Base-by-base conservation (phyloP, 2,113 vertebrate genomes). In the Stigmatopora argus region DNA sequence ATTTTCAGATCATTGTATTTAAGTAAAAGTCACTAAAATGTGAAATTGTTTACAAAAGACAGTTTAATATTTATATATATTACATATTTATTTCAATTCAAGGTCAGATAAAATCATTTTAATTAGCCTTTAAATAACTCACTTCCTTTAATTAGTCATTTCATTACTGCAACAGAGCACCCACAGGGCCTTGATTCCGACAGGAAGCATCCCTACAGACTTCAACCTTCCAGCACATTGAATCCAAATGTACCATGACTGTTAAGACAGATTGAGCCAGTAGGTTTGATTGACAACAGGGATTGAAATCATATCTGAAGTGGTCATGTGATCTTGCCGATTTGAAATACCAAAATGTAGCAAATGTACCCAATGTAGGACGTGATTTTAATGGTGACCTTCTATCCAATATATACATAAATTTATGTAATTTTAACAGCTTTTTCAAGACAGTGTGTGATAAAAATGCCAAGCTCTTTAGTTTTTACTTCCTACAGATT, bases 241-340 rank as follows among this genome's bases (percentile, higher is more conserved):
- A 63, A 66, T 46, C 47, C 23, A 59, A 55, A 66, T 63, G 53
- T 58, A 26, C 46, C 66, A 63, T 55, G 62, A 41, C 66, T 67
- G 19, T n/a, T n/a, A 5, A 17, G 52, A 67, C n/a, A 67, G 59
- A 70, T 26, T 53, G 65, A 19, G 19, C 7, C 9, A 21, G 49
- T 18, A 17, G 49, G 9, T 52, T 52, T 52, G n/a, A n/a, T n/a
- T 21, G 19, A 21, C 8, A 52, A 19, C n/a, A 52, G 38, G 26
- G 23, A 38, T 26, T 56, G 72, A 56, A 46, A 17, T n/a, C n/a
- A 7, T 19, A 18, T 51, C 49, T 19, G 7, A 51, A 51, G n/a
- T 21, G 49, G 49, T 52, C 49, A 52, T 19, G 49, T 52, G 49
- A 52, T 52, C 49, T 52, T 52, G 49, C n/a, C 7, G 47, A 49